Base-by-base conservation (phyloP, 2,888 invertebrate species). In the Taphrorychus bicolor region DNA sequence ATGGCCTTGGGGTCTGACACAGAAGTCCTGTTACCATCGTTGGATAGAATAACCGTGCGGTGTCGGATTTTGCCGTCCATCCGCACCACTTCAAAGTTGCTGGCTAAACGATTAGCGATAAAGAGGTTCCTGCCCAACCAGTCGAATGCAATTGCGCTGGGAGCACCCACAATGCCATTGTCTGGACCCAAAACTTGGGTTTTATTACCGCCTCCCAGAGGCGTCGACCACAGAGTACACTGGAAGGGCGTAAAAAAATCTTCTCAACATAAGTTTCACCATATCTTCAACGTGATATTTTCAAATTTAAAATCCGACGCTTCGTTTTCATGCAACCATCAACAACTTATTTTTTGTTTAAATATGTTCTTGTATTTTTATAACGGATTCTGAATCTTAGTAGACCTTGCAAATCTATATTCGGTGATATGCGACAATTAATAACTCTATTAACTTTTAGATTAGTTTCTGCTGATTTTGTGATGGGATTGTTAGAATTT, bases 71-170 rank as follows among this genome's bases (percentile, higher is more conserved):
- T 92, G 0, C 95, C 93, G 77, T 95, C 95, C 0, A 94, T 89
- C 72, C 92, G 88, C 0, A 97, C 87, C 1, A 95, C 89, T 83
- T 97, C 97, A 71, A 98, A 92, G 73, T 95, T 97, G 60, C 95
- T 93, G 1, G 95, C 94, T 2, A 90, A 86, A 40, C 91, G 88
- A 78, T 97, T 98, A 21, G 95, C 96, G 81, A 98, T 91, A 80
- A 92, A 98, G 32, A 99, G 82, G 83, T 98, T 99, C 60, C 97
- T 86, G 2, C 98, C 97, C 18, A 98, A 85, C 98, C 98, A 98
- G 81, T 99, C 98, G 77, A 97, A 94, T 0, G 98, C 97, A 42
- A 99, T 88, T 0, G 94, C 89, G 32, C 93, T 93, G 0, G 97
- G 94, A 0, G 95, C 91, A 0, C 97, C 96, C 5, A 96, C 91